Conservation (phyloP, 2,113 vertebrate genomes). For the Petroica traversi region DNA sequence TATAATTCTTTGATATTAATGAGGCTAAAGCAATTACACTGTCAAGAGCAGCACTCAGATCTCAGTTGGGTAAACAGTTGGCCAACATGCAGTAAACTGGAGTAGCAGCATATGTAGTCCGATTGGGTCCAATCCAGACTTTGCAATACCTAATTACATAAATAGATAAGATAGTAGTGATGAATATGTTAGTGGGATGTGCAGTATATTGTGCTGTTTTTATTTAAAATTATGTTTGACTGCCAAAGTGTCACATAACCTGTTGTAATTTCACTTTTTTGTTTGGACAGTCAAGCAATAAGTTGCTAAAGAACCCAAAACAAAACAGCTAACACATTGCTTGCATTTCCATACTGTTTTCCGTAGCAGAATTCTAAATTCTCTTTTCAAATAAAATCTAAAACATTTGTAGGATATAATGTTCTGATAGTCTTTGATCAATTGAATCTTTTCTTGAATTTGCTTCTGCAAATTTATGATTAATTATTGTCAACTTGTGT, state of each 20-base stretch:
- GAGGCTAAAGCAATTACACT: constrained; percentile 50
- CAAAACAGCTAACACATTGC: constrained; percentile 24
- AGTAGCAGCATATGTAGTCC: constrained; percentile 60
- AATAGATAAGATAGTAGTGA: constrained; percentile 49
- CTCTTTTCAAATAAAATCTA: not conserved
- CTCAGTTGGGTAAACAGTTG: constrained; percentile 67
- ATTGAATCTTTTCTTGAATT: not conserved
- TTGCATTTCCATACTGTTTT: constrained; percentile 19
- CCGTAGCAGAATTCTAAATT: constrained; percentile 1
- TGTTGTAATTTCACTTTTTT: constrained; percentile 49
- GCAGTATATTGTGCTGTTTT: constrained; percentile 48
- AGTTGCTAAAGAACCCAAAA: constrained; percentile 44
- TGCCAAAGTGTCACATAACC: constrained; percentile 35
- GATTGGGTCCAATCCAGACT: constrained; percentile 54
- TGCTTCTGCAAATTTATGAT: not conserved
- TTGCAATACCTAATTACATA: constrained; percentile 52
- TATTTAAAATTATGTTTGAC: constrained; percentile 19
- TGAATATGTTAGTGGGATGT: constrained; percentile 38
- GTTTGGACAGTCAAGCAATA: constrained; percentile 51
- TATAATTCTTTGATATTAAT: constrained; percentile 58
- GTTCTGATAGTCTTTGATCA: not conserved
- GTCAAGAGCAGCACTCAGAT: constrained; percentile 16
- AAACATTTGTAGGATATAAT: not conserved
- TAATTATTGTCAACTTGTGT: not conserved
- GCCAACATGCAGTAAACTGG: constrained; percentile 50